phyloP scores from a whole-genome alignment of 2,113 vertebrate genomes.

The Haemorhous mexicanus region DNA sequence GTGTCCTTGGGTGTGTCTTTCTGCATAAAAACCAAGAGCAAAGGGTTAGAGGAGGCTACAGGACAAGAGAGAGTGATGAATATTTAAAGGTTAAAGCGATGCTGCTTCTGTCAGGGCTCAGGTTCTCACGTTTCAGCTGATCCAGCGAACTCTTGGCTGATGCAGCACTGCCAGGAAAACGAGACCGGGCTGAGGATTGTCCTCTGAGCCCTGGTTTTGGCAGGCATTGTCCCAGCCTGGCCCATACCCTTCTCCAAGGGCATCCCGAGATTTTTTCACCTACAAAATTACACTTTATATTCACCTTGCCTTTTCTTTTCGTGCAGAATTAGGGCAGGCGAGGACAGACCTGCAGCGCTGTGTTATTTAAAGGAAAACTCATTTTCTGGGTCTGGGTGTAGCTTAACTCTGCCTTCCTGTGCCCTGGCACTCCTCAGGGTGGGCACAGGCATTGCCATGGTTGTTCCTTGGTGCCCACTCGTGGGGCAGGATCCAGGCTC shows the following conservation, averaged over 20 bases:
- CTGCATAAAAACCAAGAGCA: background rate
- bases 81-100: constrained; percentile 57
- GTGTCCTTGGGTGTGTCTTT: background rate
- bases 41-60: background rate
- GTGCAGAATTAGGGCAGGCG: background rate
- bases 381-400: background rate
- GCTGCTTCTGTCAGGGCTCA: background rate
- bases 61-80: background rate
- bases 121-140: constrained; percentile 54
- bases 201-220: background rate
- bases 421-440: rapidly evolving
- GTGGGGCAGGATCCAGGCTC: rapidly evolving
- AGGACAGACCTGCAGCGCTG: background rate
- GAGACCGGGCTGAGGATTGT: background rate
- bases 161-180: background rate
- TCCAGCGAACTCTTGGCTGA: constrained; percentile 28
- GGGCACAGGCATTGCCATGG: rapidly evolving
- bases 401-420: background rate
- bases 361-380: background rate
- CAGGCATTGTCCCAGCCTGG: background rate
- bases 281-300: background rate
- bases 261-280: background rate
- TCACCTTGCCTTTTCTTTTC: background rate
- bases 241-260: background rate
- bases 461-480: rapidly evolving